Percentiles rank a stretch among this genome's conserved stretches.
phyloP scores from a whole-genome alignment of 2,113 vertebrate species.

The Parotia lawesii region DNA sequence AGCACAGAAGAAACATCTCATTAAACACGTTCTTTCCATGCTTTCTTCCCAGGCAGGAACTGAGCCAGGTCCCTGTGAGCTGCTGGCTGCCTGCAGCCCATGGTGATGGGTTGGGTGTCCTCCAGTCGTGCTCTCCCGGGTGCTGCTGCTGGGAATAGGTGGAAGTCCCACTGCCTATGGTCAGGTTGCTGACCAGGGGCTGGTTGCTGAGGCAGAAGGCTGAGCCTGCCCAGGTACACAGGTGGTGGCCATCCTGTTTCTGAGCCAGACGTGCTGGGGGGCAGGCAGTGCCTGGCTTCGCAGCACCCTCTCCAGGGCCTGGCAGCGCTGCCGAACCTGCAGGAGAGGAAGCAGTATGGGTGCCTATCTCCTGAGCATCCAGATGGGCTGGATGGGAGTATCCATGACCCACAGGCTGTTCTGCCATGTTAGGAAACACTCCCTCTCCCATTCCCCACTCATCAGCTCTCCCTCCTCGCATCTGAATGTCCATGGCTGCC shows the following conservation, averaged over 20 bases:
- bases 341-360: background rate
- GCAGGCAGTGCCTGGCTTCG: background rate
- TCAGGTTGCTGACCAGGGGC: background rate
- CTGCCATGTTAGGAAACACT: background rate
- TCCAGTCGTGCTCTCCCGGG: background rate
- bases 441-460: background rate
- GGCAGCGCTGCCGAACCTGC: background rate
- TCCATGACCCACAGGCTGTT: background rate
- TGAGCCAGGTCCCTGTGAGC: background rate
- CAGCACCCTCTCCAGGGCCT: background rate
- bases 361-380: background rate
- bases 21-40: background rate
- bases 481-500: background rate
- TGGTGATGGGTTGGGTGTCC: background rate
- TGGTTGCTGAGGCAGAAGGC: background rate
- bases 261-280: rapidly evolving
- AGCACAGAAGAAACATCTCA: background rate
- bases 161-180: rapidly evolving
- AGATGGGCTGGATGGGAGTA: background rate
- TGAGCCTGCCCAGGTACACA: background rate
- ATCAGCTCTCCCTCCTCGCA: background rate
- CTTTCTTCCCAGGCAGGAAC: background rate
- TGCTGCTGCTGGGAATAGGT: background rate
- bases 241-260: background rate
- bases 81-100: background rate